Conservation (phyloP, 2,888 invertebrate genomes). For the Cerastoderma edule region DNA sequence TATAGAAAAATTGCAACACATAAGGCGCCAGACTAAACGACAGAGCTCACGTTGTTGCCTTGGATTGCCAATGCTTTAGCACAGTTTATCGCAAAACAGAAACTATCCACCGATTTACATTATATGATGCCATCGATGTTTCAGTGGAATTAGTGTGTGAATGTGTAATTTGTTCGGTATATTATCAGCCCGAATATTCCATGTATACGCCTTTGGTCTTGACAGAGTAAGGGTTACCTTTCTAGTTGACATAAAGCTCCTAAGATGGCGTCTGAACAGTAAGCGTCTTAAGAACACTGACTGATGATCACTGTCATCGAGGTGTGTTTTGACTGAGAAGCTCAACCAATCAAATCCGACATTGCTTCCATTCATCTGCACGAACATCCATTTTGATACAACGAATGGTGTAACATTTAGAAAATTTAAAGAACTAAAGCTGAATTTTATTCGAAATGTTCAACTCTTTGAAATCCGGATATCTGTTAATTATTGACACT, state of each 20-base stretch:
- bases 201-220: too few relatives aligned
- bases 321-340: slow-evolving; percentile 15
- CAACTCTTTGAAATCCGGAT: not conserved
- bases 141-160: too few relatives aligned
- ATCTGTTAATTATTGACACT: not conserved
- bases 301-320: not conserved
- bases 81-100: too few relatives aligned
- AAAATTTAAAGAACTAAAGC: not conserved
- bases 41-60: too few relatives aligned
- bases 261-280: slow-evolving; percentile 13
- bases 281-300: slow-evolving; percentile 14
- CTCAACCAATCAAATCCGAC: not conserved
- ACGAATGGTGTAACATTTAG: not conserved
- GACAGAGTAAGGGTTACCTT: too few relatives aligned
- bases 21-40: too few relatives aligned
- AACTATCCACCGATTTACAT: too few relatives aligned
- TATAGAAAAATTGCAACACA: too few relatives aligned
- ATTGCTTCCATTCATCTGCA: not conserved
- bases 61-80: too few relatives aligned
- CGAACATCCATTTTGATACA: not conserved
- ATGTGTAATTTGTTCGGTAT: too few relatives aligned
- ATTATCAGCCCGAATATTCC: too few relatives aligned
- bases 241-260: slow-evolving; percentile 1
- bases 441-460: not conserved
- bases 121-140: too few relatives aligned